Percentiles rank a stretch among this genome's conserved stretches.
These are phyloP conservation scores for Lepidochitona cinerea DNA, from an alignment of 2,888 invertebrate species.

Conservation along the genomic window DNA sequence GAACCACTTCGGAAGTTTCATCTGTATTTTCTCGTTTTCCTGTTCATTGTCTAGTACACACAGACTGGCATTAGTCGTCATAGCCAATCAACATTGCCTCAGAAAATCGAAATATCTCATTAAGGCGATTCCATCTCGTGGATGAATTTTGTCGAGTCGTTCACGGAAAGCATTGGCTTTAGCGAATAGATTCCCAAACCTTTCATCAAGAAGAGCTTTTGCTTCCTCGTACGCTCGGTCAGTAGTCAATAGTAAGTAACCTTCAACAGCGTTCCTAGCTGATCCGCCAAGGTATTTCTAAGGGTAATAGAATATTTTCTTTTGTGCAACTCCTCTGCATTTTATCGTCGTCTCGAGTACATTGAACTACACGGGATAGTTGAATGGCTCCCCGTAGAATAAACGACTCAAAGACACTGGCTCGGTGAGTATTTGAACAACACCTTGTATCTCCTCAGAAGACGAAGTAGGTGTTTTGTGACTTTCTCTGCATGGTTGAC, in stretches of 20 bases:
- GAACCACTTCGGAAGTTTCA: constrained; percentile 32
- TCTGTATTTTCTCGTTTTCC: constrained; percentile 28
- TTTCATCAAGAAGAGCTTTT: constrained; percentile 25
- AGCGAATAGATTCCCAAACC: constrained; percentile 32
- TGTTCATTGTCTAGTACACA: constrained; percentile 20
- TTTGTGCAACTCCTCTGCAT: constrained; percentile 12
- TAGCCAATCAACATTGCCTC: constrained; percentile 24
- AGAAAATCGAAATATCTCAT: constrained; percentile 28
- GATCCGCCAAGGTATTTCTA: constrained; percentile 24
- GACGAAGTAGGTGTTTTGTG: no score
- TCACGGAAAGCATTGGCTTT: constrained; percentile 29
- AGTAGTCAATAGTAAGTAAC: constrained; percentile 21
- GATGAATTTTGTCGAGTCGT: constrained; percentile 21
- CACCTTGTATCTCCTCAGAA: not conserved
- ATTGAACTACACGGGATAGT: constrained; percentile 23
- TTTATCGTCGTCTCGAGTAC: constrained; percentile 25
- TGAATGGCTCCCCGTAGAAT: constrained; percentile 30
- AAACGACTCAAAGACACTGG: constrained; percentile 27
- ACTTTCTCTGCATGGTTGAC: not conserved
- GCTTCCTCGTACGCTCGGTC: constrained; percentile 29
- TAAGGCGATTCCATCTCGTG: constrained; percentile 20
- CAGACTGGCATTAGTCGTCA: constrained; percentile 13
- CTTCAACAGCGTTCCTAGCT: constrained; percentile 21
- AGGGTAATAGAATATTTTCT: constrained; percentile 27
- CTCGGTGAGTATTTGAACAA: constrained; percentile 4